phyloP scores from a whole-genome alignment of 2,113 vertebrate species.

The Platysternon megacephalum region DNA sequence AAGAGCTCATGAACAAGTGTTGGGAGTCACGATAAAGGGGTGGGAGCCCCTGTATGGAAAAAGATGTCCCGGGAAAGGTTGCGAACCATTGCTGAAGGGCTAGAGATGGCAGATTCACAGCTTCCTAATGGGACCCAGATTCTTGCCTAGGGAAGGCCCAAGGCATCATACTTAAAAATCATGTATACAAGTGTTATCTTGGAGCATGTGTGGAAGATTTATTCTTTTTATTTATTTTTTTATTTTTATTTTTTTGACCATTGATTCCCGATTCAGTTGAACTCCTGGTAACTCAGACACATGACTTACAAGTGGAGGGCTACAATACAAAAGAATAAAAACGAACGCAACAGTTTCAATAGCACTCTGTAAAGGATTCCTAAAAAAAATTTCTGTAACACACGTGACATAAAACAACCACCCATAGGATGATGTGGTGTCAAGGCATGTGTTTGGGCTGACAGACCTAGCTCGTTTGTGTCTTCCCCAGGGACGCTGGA shows the following conservation, averaged over 20 bases:
- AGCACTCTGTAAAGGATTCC: not conserved
- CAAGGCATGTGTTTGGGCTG: not conserved
- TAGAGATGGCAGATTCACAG: not conserved
- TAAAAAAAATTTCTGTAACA: not conserved
- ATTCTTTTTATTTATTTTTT: too few relatives aligned
- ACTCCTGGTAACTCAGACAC: too few relatives aligned
- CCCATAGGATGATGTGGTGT: not conserved
- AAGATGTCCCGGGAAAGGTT: not conserved
- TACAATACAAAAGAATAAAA: not conserved
- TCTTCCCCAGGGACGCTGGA: too few relatives aligned
- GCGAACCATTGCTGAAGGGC: not conserved
- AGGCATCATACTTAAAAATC: not conserved
- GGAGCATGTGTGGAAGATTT: not conserved
- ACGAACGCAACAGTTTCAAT: not conserved
- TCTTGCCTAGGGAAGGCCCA: not conserved
- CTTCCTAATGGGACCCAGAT: not conserved
- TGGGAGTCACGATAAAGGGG: not conserved
- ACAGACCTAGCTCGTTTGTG: not conserved
- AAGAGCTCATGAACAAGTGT: not conserved
- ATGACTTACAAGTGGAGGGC: not conserved
- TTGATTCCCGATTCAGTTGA: not conserved
- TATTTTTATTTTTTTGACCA: not conserved
- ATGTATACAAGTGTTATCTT: not conserved
- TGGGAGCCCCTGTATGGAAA: not conserved
- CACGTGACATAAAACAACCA: rapidly evolving